Percentiles rank a stretch among this genome's conserved stretches.
These are phyloP conservation scores for Thunnus maccoyii DNA, from an alignment of 2,113 vertebrate genomes.

Conservation along the genomic window DNA sequence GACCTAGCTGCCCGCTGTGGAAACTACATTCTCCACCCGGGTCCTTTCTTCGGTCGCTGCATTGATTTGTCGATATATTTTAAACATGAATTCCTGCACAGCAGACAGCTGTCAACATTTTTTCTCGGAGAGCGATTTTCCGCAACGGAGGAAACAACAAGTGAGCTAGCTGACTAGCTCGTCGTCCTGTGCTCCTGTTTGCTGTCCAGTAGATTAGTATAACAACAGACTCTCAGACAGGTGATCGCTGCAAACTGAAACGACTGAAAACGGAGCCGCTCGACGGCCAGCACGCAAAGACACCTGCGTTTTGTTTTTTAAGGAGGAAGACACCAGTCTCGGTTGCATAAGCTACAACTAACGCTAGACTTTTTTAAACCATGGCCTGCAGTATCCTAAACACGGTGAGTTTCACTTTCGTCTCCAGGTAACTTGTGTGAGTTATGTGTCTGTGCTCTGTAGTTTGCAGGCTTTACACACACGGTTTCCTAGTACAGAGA, in stretches of 20 bases:
- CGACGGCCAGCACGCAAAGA: neutral
- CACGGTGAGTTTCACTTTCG: constrained; percentile 63
- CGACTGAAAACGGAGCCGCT: neutral
- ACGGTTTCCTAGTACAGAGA: no score
- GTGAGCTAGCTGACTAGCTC: constrained; percentile 73
- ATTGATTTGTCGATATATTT: neutral
- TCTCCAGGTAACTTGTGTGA: neutral
- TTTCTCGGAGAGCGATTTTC: constrained; percentile 34
- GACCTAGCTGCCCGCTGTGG: neutral
- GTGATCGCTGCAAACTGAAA: neutral
- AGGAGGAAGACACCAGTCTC: neutral
- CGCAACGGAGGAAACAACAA: constrained; percentile 59
- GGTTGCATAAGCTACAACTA: constrained; percentile 28
- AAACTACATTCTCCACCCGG: neutral
- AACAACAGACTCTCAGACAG: neutral
- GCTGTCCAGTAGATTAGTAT: neutral
- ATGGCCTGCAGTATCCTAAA: constrained; percentile 74
- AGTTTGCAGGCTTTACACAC: no score
- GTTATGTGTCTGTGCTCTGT: neutral
- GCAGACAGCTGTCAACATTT: constrained; percentile 10
- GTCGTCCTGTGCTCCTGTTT: neutral
- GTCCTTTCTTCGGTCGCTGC: neutral
- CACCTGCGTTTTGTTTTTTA: no score
- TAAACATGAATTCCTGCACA: constrained; percentile 58
- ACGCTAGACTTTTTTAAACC: neutral